A percentile compares a stretch with the other conserved stretches of the same genome.
These are phyloP conservation scores for Plectropomus leopardus DNA, from an alignment of 2,113 vertebrate genomes.

Conservation along the genomic window DNA sequence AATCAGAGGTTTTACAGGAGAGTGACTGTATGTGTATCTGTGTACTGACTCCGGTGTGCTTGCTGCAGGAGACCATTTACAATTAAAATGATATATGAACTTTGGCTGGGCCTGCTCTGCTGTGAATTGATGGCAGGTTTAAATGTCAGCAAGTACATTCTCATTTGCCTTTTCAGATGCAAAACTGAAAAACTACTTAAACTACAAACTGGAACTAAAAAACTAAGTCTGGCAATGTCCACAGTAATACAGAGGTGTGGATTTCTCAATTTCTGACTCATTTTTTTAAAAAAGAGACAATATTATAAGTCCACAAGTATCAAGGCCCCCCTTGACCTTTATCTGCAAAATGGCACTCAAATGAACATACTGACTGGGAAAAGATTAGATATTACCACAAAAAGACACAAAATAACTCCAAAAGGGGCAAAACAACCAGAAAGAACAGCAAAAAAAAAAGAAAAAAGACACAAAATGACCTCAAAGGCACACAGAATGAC, in stretches of 20 bases:
- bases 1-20: not conserved
- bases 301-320: not conserved
- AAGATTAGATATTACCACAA: no score
- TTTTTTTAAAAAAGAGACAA: not conserved
- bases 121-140: not conserved
- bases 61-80: not conserved
- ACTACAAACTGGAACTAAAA: no score
- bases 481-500: no score
- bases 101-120: not conserved
- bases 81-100: not conserved
- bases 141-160: not conserved
- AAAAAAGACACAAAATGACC: no score
- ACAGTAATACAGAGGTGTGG: not conserved
- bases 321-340: no score
- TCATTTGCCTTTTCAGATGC: not conserved
- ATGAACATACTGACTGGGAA: no score
- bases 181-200: not conserved
- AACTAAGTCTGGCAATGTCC: not conserved
- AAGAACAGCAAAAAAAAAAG: no score
- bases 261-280: not conserved
- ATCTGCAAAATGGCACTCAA: no score
- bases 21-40: not conserved
- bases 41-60: not conserved
- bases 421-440: no score
- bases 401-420: no score